Percentiles rank a stretch among this genome's conserved stretches.
Evolutionary conservation across 1,140 invertebrate genomes (phyloP).

Genomic region (Potamilus streckersoni): DNA sequence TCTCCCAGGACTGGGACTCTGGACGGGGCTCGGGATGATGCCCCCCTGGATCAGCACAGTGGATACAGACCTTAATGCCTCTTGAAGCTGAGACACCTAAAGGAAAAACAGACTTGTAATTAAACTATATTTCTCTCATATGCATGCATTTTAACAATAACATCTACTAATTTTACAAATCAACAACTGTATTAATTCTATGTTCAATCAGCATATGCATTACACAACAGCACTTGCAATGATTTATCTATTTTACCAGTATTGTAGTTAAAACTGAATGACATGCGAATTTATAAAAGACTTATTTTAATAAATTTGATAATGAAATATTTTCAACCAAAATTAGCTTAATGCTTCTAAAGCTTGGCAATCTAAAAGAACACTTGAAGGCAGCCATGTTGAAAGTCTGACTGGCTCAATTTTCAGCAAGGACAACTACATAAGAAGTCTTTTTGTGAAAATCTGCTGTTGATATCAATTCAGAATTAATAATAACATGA

Average conservation of each 20-base stretch:
- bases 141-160: neutral
- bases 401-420: no score
- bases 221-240: no score
- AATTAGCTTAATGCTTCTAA: constrained; percentile 45
- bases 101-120: neutral
- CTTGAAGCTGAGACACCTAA: constrained; percentile 58
- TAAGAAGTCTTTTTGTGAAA: no score
- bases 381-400: neutral
- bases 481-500: no score
- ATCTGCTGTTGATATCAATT: no score
- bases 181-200: neutral
- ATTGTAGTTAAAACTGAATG: no score
- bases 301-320: no score
- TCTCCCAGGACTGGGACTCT: constrained; percentile 15
- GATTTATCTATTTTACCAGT: no score
- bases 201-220: no score
- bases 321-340: no score
- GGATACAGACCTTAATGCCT: constrained; percentile 57
- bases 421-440: no score
- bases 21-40: constrained; percentile 29
- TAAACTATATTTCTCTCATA: neutral
- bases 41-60: constrained; percentile 46
- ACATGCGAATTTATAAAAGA: no score
- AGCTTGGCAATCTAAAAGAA: constrained; percentile 52
- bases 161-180: neutral